phyloP scores from a whole-genome alignment of 2,797 vertebrate genomes.

The Picus viridis region DNA sequence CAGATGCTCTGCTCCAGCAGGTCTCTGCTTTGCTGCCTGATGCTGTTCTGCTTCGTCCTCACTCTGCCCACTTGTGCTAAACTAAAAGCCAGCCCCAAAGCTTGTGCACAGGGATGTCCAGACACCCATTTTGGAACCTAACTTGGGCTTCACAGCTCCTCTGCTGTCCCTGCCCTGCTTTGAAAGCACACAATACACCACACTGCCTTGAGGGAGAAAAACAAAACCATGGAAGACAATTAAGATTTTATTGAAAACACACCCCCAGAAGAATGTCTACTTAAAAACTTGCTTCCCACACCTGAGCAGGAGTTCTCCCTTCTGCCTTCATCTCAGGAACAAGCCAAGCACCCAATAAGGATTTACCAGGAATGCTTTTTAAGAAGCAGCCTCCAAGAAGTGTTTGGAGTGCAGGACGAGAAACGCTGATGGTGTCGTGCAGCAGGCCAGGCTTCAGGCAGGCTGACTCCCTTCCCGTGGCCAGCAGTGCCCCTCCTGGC shows the following conservation, averaged over 20 bases:
- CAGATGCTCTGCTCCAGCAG: neutral
- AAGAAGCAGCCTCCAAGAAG: neutral
- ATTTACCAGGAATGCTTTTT: neutral
- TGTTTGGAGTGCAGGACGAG: neutral
- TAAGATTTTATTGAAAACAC: slow-evolving; percentile 49
- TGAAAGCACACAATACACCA: neutral
- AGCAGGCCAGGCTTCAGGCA: neutral
- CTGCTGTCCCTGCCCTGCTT: neutral
- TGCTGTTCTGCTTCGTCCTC: neutral
- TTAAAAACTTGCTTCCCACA: neutral
- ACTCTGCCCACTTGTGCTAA: accelerated
- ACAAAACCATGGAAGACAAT: slow-evolving; percentile 8
- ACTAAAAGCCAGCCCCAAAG: neutral
- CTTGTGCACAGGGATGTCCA: neutral
- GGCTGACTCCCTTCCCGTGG: neutral
- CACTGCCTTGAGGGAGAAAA: neutral
- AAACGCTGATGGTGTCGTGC: neutral
- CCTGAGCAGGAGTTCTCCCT: neutral
- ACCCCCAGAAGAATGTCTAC: neutral
- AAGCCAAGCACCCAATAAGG: neutral
- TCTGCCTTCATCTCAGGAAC: neutral
- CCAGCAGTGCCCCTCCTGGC: neutral
- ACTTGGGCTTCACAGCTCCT: neutral
- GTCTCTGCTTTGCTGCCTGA: neutral
- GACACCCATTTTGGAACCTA: neutral